Evolutionary conservation across 2,888 invertebrate species (phyloP), one percentile per base, ranked within the genome.

Genomic region (Calameuta pallipes): DNA sequence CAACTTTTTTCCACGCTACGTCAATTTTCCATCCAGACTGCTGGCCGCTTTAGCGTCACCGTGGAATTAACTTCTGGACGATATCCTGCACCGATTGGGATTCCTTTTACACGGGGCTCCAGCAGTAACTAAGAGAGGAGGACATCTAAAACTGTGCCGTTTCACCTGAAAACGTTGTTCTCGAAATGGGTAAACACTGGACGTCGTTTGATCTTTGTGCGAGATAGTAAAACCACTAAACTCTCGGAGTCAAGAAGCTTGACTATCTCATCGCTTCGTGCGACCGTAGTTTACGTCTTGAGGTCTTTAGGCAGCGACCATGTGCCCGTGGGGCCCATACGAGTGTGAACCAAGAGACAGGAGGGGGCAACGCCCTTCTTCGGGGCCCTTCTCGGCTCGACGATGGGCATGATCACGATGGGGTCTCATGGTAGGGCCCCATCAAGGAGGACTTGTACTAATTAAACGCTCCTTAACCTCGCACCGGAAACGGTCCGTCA

Each of bases 211-310:
- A 79, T 79, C 70, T 4, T 36, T 33, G 15, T 36, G 36, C 15
- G 74, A 74, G 79, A 79, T 79, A 74, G 69, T 56, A 34, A 31
- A 33, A 56, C 75, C 30, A 36, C 33, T 73, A 74, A 76, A 75
- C 74, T 68, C 69, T 31, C 81, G 82, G 79, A 84, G 82, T 84
- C 86, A 88, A 87, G 86, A 82, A 87, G 88, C 89, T 87, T 88
- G 88, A 89, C 89, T 88, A 88, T 89, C 89, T 88, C 87, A 83
- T 87, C 88, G 87, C 82, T 87, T 85, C 89, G 87, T 85, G 85
- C 88, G 82, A 82, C 83, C 84, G 80, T 80, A 77, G 82, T 81
- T 80, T 56, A 56, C 41, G 41, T 56, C 41, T 56, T 56, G 6
- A 2, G 41, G 41, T 23, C 41, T 56, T 56, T 56, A 6, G 15